phyloP scores from a whole-genome alignment of 2,888 invertebrate species.

The Nysson spinosus region DNA sequence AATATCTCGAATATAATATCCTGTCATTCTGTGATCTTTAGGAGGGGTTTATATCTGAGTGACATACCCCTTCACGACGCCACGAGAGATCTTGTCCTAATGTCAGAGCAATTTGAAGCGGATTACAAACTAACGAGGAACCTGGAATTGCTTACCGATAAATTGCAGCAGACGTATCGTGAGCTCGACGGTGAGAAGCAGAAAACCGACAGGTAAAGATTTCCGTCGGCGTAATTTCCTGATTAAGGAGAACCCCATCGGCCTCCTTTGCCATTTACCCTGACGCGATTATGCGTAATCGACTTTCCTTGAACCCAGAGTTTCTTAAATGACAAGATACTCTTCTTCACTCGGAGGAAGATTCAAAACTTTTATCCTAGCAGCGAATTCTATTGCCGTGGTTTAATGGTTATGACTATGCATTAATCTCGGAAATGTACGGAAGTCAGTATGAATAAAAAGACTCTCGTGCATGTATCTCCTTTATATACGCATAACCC shows the following conservation, averaged over 20 bases:
- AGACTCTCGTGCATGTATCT: too few species aligned
- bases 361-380: too few species aligned
- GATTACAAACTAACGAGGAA: conserved; percentile 97
- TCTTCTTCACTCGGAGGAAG: conserved; percentile 31
- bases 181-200: conserved; percentile 96
- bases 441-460: too few species aligned
- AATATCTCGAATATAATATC: too few species aligned
- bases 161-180: conserved; percentile 95
- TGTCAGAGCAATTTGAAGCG: conserved; percentile 98
- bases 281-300: conserved; percentile 41
- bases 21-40: conserved; percentile 69
- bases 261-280: conserved; percentile 41
- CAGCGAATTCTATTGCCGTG: too few species aligned
- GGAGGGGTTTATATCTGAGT: conserved; percentile 93
- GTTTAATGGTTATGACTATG: too few species aligned
- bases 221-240: conserved; percentile 45
- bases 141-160: conserved; percentile 95
- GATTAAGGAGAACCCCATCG: conserved; percentile 47
- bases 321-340: conserved; percentile 27
- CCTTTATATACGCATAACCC: too few species aligned
- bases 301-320: conserved; percentile 9
- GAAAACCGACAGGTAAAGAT: conserved; percentile 92
- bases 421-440: too few species aligned
- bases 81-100: conserved; percentile 94
- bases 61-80: conserved; percentile 98